These are phyloP conservation scores for Clupea harengus DNA, from an alignment of 2,113 vertebrate genomes.

Conservation along the genomic window DNA sequence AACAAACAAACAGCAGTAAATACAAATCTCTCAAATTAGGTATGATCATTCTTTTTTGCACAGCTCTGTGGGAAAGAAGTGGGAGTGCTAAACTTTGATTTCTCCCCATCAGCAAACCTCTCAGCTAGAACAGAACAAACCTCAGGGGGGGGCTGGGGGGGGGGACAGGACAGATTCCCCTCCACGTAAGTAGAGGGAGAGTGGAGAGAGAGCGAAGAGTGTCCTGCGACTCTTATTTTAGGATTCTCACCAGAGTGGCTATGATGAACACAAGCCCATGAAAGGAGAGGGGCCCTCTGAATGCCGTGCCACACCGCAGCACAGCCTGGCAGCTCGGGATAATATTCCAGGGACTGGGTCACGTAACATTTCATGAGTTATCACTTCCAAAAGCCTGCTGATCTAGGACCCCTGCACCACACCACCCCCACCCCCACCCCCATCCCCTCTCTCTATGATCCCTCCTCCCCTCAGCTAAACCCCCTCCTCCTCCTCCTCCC, in stretches of 20 bases:
- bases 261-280: slow-evolving; percentile 67
- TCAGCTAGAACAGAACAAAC: neutral
- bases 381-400: slow-evolving; percentile 68
- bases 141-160: too few relatives aligned
- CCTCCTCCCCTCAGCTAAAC: neutral
- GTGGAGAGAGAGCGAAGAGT: slow-evolving; percentile 63
- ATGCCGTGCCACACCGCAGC: slow-evolving; percentile 53
- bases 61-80: neutral
- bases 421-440: neutral
- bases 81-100: neutral
- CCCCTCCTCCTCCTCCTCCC: neutral
- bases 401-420: slow-evolving; percentile 39
- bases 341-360: slow-evolving; percentile 76
- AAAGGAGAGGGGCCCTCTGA: slow-evolving; percentile 69
- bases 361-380: slow-evolving; percentile 75
- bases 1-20: neutral
- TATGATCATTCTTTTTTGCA: neutral
- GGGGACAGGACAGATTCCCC: neutral
- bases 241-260: slow-evolving; percentile 73
- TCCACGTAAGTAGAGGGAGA: slow-evolving; percentile 35
- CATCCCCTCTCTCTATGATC: slow-evolving; percentile 32
- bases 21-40: neutral
- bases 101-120: neutral
- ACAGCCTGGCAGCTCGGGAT: slow-evolving; percentile 66
- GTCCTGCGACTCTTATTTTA: slow-evolving; percentile 76